Evolutionary conservation across 35 echinoderm and acorn worm species (phyloP).

Genomic region (Apostichopus parvimensis): DNA sequence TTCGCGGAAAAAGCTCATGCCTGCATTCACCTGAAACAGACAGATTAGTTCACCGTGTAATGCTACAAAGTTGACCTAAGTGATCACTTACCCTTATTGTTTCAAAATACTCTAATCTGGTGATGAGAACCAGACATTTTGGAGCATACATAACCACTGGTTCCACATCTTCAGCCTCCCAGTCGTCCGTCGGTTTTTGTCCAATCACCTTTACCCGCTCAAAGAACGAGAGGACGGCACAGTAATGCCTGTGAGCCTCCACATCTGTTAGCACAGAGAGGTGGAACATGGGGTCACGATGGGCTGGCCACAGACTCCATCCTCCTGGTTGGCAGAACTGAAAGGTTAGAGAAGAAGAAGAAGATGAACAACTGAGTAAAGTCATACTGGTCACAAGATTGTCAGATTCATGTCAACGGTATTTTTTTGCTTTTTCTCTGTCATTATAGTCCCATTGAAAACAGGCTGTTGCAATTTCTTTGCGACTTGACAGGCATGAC

Average conservation of each 20-base stretch:
- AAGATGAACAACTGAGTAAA: too few species aligned
- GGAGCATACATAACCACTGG: slow-evolving; percentile 62
- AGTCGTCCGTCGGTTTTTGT: slow-evolving; percentile 73
- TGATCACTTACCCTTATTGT: slow-evolving; percentile 72
- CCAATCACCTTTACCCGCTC: slow-evolving; percentile 81
- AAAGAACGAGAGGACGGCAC: slow-evolving; percentile 83
- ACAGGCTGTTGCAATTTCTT: too few species aligned
- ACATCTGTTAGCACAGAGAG: slow-evolving; percentile 91
- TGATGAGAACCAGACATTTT: slow-evolving; percentile 77
- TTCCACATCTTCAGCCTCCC: slow-evolving; percentile 83
- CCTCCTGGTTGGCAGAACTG: slow-evolving; percentile 98
- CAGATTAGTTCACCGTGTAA: too few species aligned
- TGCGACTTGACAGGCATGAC: too few species aligned
- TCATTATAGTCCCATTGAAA: too few species aligned
- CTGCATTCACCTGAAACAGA: too few species aligned
- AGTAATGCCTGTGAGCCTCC: slow-evolving; percentile 90
- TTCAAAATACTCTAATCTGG: slow-evolving; percentile 89
- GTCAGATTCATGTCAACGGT: too few species aligned
- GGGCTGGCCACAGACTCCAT: slow-evolving; percentile 68
- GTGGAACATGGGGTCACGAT: slow-evolving; percentile 70
- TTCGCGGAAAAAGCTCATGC: too few species aligned
- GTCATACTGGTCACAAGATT: too few species aligned
- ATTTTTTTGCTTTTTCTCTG: too few species aligned
- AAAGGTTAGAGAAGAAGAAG: not conserved
- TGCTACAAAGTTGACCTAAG: too few species aligned